Percentiles rank a stretch among this genome's conserved stretches.
Evolutionary conservation across 1,140 invertebrate genomes (phyloP).

Genomic region (Euschistus heros): DNA sequence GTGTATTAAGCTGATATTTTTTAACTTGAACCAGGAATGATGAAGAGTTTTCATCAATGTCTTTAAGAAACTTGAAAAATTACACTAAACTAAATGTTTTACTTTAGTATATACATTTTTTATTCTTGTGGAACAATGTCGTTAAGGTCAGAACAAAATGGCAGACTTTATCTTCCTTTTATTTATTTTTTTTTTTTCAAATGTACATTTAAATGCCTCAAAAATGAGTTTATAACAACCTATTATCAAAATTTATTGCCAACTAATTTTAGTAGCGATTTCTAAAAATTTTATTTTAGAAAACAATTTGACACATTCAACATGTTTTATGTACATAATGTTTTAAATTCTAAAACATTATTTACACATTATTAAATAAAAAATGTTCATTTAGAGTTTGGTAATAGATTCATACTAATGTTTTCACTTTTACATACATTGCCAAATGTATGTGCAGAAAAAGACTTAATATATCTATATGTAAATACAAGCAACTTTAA

Average conservation of each 20-base stretch:
- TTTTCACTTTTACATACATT: not conserved
- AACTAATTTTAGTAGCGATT: constrained; percentile 13
- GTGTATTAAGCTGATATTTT: no score
- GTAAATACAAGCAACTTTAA: not conserved
- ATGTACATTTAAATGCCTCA: not conserved
- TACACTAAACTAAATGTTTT: no score
- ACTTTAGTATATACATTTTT: not conserved
- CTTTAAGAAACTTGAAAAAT: no score
- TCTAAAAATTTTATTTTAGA: constrained; percentile 6
- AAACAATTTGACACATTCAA: not conserved
- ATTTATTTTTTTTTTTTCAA: not conserved
- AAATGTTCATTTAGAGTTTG: not conserved
- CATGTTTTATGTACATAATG: not conserved
- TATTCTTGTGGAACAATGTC: not conserved
- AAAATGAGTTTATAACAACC: constrained; percentile 1
- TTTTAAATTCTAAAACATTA: not conserved
- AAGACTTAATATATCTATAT: not conserved
- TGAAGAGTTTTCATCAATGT: no score
- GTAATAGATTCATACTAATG: not conserved
- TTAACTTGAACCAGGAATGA: no score
- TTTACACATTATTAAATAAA: constrained; percentile 3
- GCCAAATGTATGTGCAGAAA: not conserved
- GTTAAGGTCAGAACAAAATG: constrained; percentile 2
- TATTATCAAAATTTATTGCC: constrained; percentile 17
- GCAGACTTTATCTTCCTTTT: not conserved